A percentile compares a stretch with the other conserved stretches of the same genome.
Evolutionary conservation across 2,888 invertebrate species (phyloP).

Genomic region (Lasioglossum malachurum): DNA sequence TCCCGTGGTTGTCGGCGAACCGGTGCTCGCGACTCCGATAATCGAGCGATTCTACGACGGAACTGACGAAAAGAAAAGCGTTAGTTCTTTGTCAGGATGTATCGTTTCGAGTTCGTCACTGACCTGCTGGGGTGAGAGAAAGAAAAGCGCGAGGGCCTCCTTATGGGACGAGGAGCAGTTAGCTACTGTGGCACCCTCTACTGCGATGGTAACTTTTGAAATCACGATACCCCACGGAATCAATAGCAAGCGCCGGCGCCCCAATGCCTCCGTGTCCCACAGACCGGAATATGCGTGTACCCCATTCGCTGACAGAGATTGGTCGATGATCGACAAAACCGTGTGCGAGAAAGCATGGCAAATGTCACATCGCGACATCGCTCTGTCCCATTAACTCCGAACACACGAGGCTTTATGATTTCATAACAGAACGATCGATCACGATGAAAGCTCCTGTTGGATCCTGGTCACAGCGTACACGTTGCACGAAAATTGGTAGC

Average conservation of each 20-base stretch:
- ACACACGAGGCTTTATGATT: background rate
- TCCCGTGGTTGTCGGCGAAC: background rate
- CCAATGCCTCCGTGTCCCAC: slow-evolving; percentile 61
- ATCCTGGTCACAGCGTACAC: background rate
- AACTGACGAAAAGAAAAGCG: background rate
- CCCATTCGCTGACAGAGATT: slow-evolving; percentile 54
- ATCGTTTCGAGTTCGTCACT: slow-evolving; percentile 69
- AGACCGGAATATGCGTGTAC: slow-evolving; percentile 66
- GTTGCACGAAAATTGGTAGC: background rate
- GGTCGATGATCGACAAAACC: slow-evolving; percentile 56
- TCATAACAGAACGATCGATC: background rate
- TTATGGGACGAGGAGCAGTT: slow-evolving; percentile 80
- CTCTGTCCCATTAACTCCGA: background rate
- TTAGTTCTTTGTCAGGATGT: slow-evolving; percentile 27
- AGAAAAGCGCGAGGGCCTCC: slow-evolving; percentile 79
- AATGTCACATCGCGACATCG: background rate
- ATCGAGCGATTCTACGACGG: background rate
- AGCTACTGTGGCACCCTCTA: slow-evolving; percentile 83
- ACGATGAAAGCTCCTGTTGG: background rate
- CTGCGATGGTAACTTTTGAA: slow-evolving; percentile 78
- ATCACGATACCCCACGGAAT: slow-evolving; percentile 78
- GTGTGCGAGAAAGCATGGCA: background rate
- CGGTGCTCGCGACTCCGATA: background rate
- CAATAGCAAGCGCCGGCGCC: slow-evolving; percentile 83
- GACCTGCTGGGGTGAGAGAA: slow-evolving; percentile 80